Conservation (phyloP, 2,113 vertebrate species). For the Rousettus leschenaultii region DNA sequence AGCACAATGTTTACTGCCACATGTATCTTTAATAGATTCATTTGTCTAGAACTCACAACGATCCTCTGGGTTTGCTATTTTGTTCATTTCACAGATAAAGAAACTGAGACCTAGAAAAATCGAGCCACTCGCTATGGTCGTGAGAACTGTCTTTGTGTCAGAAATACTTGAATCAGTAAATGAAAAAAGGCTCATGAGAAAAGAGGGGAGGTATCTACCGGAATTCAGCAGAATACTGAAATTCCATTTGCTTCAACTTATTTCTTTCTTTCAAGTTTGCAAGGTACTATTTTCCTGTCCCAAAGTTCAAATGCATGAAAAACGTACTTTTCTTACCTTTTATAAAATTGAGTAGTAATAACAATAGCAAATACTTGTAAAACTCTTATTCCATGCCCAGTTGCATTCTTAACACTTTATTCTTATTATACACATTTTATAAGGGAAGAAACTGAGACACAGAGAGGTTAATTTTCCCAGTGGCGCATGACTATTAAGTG, state of each 20-base stretch:
- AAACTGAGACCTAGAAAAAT: neutral
- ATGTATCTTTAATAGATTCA: neutral
- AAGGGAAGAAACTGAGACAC: neutral
- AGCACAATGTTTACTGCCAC: neutral
- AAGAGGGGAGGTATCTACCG: fast-evolving
- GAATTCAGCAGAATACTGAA: neutral
- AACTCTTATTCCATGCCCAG: neutral
- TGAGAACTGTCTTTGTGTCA: neutral
- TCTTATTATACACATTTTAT: neutral
- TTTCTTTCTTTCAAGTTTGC: neutral
- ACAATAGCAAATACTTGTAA: neutral
- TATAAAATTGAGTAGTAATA: neutral
- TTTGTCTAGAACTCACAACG: neutral
- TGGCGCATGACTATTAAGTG: neutral
- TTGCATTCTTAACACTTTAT: neutral
- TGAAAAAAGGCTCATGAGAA: neutral
- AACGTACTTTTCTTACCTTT: neutral
- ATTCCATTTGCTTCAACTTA: neutral
- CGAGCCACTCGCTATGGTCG: neutral
- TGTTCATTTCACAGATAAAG: neutral
- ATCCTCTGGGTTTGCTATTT: neutral
- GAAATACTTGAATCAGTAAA: neutral
- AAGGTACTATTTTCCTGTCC: neutral
- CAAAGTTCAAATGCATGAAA: neutral
- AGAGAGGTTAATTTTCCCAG: neutral